phyloP scores from a whole-genome alignment of 2,888 invertebrate species.

The Holacanthella duospinosa region DNA sequence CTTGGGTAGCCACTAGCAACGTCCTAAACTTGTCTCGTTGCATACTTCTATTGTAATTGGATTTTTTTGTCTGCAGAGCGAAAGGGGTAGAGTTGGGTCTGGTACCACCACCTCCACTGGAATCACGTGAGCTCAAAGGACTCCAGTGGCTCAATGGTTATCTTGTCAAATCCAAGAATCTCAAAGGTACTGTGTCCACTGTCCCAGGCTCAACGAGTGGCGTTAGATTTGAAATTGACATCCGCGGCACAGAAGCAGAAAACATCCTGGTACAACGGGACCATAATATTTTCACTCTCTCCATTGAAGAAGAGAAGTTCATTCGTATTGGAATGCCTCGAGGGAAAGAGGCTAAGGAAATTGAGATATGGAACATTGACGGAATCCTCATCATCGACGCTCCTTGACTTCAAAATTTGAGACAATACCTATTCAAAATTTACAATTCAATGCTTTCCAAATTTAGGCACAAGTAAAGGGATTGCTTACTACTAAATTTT shows the following conservation, averaged over 20 bases:
- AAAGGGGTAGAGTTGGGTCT: neutral
- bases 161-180: neutral
- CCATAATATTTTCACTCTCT: slow-evolving; percentile 1
- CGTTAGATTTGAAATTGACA: neutral
- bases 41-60: neutral
- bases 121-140: neutral
- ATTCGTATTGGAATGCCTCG: neutral
- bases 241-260: neutral
- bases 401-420: neutral
- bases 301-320: neutral
- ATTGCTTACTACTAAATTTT: no score
- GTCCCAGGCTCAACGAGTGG: neutral
- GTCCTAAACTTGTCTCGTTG: neutral
- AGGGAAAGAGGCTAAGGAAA: neutral
- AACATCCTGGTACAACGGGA: neutral
- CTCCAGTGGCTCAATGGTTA: neutral
- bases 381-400: neutral
- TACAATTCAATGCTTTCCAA: no score
- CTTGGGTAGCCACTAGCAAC: no score
- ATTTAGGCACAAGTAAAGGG: no score
- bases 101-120: neutral
- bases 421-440: neutral
- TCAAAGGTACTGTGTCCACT: neutral
- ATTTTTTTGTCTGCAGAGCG: neutral
- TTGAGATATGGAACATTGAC: neutral